phyloP scores from a whole-genome alignment of 2,113 vertebrate species.

The Indicator indicator region DNA sequence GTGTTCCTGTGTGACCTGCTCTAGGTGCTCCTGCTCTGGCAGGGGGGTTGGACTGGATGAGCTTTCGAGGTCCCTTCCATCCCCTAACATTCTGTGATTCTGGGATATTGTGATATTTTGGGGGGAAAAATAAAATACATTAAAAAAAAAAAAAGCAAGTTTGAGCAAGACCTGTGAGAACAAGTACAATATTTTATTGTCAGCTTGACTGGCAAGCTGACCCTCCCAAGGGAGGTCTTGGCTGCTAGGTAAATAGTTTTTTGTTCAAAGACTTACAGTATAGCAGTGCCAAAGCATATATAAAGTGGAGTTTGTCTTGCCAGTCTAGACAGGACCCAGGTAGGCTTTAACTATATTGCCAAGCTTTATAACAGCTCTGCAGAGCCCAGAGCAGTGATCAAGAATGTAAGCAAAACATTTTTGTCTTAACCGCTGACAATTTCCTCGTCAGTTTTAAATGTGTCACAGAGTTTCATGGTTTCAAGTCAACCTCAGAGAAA shows the following conservation, averaged over 20 bases:
- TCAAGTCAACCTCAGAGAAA: not conserved
- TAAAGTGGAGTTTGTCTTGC: conserved; percentile 31
- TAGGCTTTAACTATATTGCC: conserved; percentile 30
- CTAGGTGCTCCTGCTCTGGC: too few relatives aligned
- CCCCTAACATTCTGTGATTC: too few relatives aligned
- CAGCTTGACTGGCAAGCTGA: not conserved
- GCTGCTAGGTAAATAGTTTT: not conserved
- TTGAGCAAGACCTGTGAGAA: not conserved
- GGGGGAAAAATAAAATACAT: too few relatives aligned
- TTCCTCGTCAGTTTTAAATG: not conserved
- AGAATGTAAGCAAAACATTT: not conserved
- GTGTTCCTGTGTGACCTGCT: too few relatives aligned
- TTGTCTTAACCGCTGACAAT: not conserved
- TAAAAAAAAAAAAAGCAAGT: not conserved
- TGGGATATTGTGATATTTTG: not conserved
- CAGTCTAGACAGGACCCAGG: not conserved
- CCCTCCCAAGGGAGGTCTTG: not conserved
- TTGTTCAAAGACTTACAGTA: not conserved
- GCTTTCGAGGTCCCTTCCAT: too few relatives aligned
- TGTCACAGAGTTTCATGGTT: not conserved
- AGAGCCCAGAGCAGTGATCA: conserved; percentile 22
- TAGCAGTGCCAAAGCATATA: not conserved
- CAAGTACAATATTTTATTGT: not conserved
- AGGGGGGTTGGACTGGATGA: too few relatives aligned
- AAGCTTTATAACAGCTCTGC: conserved; percentile 27